Conservation (phyloP, 2,888 invertebrate species). For the Hirtodrosophila cameraria region DNA sequence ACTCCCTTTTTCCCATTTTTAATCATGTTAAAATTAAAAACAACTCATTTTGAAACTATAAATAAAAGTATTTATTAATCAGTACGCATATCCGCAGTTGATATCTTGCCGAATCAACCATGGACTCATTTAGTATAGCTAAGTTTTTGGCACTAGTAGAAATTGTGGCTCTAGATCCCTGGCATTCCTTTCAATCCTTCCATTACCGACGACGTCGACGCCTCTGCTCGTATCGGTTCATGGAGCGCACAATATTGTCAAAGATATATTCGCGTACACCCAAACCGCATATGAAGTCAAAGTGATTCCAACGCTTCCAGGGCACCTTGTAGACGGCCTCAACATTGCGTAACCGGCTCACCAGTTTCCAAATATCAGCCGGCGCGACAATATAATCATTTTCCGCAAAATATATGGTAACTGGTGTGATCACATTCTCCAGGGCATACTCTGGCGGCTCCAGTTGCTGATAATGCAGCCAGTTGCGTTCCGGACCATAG, state of each 20-base stretch:
- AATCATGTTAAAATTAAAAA: background rate
- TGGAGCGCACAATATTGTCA: constrained; percentile 79
- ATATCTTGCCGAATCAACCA: constrained; percentile 29
- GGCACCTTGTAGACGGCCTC: constrained; percentile 81
- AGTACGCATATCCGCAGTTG: constrained; percentile 59
- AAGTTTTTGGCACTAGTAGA: constrained; percentile 73
- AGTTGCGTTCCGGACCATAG: constrained; percentile 80
- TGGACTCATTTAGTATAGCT: constrained; percentile 52
- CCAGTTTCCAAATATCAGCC: constrained; percentile 79
- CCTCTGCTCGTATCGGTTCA: constrained; percentile 78
- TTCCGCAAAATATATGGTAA: constrained; percentile 81
- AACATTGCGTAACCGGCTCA: constrained; percentile 74
- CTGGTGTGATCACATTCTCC: constrained; percentile 78
- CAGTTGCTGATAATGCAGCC: constrained; percentile 75
- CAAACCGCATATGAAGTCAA: constrained; percentile 82
- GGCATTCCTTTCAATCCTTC: no score
- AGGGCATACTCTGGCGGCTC: constrained; percentile 81
- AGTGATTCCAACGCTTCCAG: constrained; percentile 83
- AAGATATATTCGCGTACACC: constrained; percentile 82
- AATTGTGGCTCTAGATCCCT: constrained; percentile 49
- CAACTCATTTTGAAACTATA: constrained; percentile 36
- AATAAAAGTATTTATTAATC: constrained; percentile 73
- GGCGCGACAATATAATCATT: constrained; percentile 83
- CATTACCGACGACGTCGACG: constrained; percentile 40
- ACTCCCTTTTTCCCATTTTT: no score